phyloP scores from a whole-genome alignment of 2,888 invertebrate species.

The Malthinus flaveolus region DNA sequence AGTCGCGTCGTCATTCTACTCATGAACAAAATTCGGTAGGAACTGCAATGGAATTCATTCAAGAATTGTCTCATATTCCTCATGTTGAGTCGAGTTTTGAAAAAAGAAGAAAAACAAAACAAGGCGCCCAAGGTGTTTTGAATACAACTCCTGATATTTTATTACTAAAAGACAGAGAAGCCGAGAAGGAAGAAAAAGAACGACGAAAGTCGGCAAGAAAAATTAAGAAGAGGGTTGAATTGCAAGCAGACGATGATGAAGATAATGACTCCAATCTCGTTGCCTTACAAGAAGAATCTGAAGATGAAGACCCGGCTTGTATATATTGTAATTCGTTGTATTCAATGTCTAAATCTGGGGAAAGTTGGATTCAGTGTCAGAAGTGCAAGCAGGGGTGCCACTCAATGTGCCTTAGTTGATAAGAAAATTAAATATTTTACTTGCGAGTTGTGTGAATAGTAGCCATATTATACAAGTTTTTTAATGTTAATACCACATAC shows the following conservation, averaged over 20 bases:
- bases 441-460: constrained; percentile 1
- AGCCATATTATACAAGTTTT: background rate
- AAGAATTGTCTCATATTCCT: background rate
- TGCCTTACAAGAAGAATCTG: background rate
- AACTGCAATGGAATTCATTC: background rate
- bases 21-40: background rate
- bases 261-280: background rate
- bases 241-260: background rate
- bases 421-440: background rate
- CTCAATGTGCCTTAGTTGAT: background rate
- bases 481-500: background rate
- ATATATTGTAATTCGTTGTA: constrained; percentile 6
- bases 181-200: background rate
- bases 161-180: constrained; percentile 3
- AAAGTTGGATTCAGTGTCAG: constrained; percentile 1
- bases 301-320: constrained; percentile 2
- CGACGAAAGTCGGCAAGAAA: background rate
- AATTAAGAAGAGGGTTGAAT: constrained; percentile 3
- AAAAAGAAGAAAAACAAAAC: constrained; percentile 1
- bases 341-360: constrained; percentile 1
- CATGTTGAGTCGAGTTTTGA: background rate
- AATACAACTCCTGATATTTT: background rate
- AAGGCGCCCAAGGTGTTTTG: constrained; percentile 6
- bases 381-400: background rate
- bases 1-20: background rate